Percentiles rank a stretch among this genome's conserved stretches.
These are phyloP conservation scores for Meda fulgida DNA, from an alignment of 2,797 vertebrate species.

Conservation along the genomic window DNA sequence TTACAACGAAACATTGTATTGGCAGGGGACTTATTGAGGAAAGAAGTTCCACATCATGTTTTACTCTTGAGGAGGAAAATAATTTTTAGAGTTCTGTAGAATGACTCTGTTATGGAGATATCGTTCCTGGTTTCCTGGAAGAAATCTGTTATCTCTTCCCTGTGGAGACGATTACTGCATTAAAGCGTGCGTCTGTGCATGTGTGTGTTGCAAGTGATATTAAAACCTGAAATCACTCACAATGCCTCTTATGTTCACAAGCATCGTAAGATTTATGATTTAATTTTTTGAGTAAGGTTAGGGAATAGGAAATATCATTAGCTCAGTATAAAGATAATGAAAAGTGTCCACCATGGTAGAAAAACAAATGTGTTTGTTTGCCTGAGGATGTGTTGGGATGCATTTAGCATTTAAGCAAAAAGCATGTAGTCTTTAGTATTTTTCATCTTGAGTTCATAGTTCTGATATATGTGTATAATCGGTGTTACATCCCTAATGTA, in stretches of 20 bases:
- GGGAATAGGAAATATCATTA: neutral
- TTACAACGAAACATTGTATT: neutral
- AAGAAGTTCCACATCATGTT: neutral
- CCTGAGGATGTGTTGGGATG: too few species aligned
- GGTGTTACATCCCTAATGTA: too few species aligned
- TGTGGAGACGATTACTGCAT: constrained; percentile 44
- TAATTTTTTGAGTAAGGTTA: neutral
- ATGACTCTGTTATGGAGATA: neutral
- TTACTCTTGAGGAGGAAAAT: neutral
- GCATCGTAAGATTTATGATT: neutral
- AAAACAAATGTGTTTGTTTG: too few species aligned
- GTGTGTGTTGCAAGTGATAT: constrained; percentile 8
- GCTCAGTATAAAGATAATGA: neutral
- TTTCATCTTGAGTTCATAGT: too few species aligned
- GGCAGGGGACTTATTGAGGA: neutral
- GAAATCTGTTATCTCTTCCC: constrained; percentile 44
- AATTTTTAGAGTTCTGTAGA: constrained; percentile 23
- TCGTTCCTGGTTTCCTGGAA: neutral
- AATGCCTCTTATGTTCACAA: neutral
- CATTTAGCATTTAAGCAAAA: too few species aligned
- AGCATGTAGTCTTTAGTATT: too few species aligned
- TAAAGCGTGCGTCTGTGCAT: neutral
- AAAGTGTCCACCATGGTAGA: neutral
- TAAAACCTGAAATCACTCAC: neutral
- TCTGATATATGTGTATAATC: too few species aligned